A percentile compares a stretch with the other conserved stretches of the same genome.
phyloP scores from a whole-genome alignment of 2,888 invertebrate genomes.

The Entomobrya proxima region DNA sequence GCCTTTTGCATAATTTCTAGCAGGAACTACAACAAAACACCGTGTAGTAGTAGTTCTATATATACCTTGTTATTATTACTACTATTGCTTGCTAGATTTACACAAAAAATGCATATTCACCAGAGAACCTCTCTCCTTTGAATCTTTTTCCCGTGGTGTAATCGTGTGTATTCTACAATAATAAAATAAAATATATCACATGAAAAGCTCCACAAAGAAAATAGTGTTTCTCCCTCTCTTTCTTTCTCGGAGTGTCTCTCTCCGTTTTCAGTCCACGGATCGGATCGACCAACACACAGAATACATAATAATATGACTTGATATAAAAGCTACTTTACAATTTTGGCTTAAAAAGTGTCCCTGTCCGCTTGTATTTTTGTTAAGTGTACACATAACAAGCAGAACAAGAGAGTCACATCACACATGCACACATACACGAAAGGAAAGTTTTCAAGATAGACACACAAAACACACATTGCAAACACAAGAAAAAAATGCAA shows the following conservation, averaged over 20 bases:
- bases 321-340: constrained; percentile 42
- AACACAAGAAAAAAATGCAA: too few relatives aligned
- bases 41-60: too few relatives aligned
- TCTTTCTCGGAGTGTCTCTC: background rate
- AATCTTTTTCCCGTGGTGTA: constrained; percentile 1
- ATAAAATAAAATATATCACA: background rate
- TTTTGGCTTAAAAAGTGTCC: constrained; percentile 41
- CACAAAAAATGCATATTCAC: constrained; percentile 35
- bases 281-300: background rate
- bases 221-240: background rate
- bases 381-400: constrained; percentile 10
- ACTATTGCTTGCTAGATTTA: constrained; percentile 3
- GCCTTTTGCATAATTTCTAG: too few relatives aligned
- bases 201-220: background rate
- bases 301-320: background rate
- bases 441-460: constrained; percentile 3
- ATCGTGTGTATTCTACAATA: background rate
- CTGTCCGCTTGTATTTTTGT: constrained; percentile 45
- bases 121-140: background rate
- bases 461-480: too few relatives aligned
- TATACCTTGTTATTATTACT: constrained; percentile 15
- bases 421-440: background rate
- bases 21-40: too few relatives aligned
- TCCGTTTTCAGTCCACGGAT: constrained; percentile 13
- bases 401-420: background rate